A percentile compares a stretch with the other conserved stretches of the same genome.
These are phyloP conservation scores for Nephrocerus scutellatus DNA, from an alignment of 2,888 invertebrate species.

Conservation along the genomic window DNA sequence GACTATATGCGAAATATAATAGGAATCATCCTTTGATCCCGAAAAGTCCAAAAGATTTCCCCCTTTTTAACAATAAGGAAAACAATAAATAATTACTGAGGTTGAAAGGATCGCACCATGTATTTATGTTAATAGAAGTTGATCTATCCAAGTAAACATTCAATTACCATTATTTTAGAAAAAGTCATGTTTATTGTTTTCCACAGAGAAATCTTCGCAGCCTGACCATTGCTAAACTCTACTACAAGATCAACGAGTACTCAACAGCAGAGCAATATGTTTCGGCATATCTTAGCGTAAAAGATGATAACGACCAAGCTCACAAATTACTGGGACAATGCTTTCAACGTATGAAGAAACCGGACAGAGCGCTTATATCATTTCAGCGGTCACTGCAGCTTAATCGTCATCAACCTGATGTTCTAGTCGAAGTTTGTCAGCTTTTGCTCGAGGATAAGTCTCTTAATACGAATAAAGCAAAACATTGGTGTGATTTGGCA, in stretches of 20 bases:
- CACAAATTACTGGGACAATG: conserved; percentile 79
- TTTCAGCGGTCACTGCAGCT: conserved; percentile 72
- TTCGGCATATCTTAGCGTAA: conserved; percentile 65
- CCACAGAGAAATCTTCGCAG: conserved; percentile 67
- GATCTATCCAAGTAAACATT: no score
- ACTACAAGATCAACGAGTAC: conserved; percentile 76
- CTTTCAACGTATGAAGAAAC: conserved; percentile 64
- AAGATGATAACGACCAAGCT: conserved; percentile 70
- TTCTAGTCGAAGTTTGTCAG: conserved; percentile 63
- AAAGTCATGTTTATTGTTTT: conserved; percentile 20
- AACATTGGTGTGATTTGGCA: conserved; percentile 77
- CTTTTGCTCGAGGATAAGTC: conserved; percentile 52
- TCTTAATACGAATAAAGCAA: conserved; percentile 57
- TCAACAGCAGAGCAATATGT: conserved; percentile 73
- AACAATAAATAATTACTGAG: no score
- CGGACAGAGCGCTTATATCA: conserved; percentile 72
- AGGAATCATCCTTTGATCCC: no score
- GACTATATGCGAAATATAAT: no score
- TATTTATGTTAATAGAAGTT: no score
- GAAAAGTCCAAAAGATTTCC: no score
- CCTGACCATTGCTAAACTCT: conserved; percentile 75
- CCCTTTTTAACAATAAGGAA: no score
- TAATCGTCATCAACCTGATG: conserved; percentile 70
- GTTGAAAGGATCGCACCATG: no score
- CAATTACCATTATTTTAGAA: no score